A percentile compares a stretch with the other conserved stretches of the same genome.
phyloP scores from a whole-genome alignment of 2,888 invertebrate genomes.

The Stenoptilia bipunctidactyla region DNA sequence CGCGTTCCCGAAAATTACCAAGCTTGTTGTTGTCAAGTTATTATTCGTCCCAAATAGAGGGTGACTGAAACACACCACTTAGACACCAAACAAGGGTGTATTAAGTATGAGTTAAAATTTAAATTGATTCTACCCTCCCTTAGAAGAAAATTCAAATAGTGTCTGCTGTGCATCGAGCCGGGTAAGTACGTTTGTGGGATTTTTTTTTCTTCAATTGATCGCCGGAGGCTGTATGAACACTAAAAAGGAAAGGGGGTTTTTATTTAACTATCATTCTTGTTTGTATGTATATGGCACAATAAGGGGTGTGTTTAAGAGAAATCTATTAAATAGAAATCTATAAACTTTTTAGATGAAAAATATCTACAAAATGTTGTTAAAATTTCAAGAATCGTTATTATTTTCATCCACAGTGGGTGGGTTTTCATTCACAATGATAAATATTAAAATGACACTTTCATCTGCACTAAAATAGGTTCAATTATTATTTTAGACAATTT shows the following conservation, averaged over 20 bases:
- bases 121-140: constrained; percentile 68
- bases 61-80: constrained; percentile 69
- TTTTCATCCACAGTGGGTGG: no score
- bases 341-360: no score
- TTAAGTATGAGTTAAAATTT: constrained; percentile 71
- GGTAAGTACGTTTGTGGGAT: constrained; percentile 59
- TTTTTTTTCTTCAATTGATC: constrained; percentile 66
- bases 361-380: no score
- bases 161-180: constrained; percentile 59
- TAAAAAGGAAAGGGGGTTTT: constrained; percentile 30
- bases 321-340: no score
- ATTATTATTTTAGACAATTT: no score
- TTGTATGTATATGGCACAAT: no score
- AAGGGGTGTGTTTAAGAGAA: no score
- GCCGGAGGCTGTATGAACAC: constrained; percentile 58
- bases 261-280: constrained; percentile 5
- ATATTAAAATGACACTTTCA: no score
- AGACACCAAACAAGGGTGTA: constrained; percentile 71
- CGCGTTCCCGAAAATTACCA: constrained; percentile 26
- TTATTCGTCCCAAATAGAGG: constrained; percentile 62
- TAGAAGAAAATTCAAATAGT: constrained; percentile 64
- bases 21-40: constrained; percentile 56
- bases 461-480: no score
- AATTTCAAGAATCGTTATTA: no score
- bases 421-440: no score